Conservation (phyloP, 2,113 vertebrate species). For the Aspiorhynchus laticeps region DNA sequence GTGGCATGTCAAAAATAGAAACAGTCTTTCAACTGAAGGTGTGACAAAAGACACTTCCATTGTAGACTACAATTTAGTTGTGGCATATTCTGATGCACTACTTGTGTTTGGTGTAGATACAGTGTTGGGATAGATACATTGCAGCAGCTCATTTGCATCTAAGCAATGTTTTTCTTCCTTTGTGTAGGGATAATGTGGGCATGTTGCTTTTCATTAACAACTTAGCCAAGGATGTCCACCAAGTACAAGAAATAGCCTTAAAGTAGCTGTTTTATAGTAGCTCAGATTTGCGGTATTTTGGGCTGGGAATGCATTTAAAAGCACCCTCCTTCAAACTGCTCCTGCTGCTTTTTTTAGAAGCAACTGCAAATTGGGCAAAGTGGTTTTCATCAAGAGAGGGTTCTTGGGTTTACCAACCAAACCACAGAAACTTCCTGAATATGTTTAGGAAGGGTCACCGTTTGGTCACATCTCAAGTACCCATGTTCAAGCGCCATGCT, state of each 20-base stretch:
- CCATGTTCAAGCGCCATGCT: neutral
- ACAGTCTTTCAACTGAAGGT: neutral
- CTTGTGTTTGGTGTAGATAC: neutral
- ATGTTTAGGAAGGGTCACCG: neutral
- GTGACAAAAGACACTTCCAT: neutral
- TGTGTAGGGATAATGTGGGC: conserved; percentile 36
- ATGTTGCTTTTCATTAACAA: conserved; percentile 9
- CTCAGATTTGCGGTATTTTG: neutral
- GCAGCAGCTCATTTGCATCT: neutral
- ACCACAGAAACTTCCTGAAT: neutral
- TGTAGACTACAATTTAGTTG: neutral
- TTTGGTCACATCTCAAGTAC: neutral
- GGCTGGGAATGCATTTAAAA: neutral
- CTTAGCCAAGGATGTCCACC: conserved; percentile 53
- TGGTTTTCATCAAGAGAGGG: conserved; percentile 42
- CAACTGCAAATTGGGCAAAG: neutral
- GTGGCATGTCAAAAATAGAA: neutral
- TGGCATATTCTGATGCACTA: neutral
- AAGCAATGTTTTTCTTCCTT: neutral
- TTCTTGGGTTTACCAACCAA: neutral
- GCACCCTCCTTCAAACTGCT: neutral
- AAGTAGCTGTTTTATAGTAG: neutral
- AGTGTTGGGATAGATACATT: neutral
- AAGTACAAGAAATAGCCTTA: conserved; percentile 23
- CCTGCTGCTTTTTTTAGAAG: neutral